A percentile compares a stretch with the other conserved stretches of the same genome.
These are phyloP conservation scores for Meiosimyza platycephala DNA, from an alignment of 2,888 invertebrate species.

Conservation along the genomic window DNA sequence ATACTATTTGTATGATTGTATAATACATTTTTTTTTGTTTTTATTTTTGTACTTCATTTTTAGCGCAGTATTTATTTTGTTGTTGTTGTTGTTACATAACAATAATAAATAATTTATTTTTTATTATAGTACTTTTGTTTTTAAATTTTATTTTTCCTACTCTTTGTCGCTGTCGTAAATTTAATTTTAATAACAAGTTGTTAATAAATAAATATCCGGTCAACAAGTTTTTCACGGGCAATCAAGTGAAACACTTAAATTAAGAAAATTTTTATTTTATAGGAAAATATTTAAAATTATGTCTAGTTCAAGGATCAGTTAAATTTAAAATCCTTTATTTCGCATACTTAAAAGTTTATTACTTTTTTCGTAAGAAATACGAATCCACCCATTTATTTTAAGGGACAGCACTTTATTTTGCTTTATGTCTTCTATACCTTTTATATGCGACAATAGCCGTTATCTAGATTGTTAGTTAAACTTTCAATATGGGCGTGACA, in stretches of 20 bases:
- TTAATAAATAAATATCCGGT: slow-evolving; percentile 12
- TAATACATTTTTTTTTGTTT: not conserved
- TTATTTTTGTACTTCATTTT: not conserved
- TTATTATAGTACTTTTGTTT: not conserved
- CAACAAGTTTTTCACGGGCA: slow-evolving; percentile 22
- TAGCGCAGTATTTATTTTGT: not conserved
- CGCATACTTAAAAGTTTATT: no score
- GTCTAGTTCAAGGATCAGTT: no score
- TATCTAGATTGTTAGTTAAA: no score
- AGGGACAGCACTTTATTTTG: no score
- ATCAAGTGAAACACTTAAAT: slow-evolving; percentile 26
- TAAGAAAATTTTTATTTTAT: no score
- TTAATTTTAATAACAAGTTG: not conserved
- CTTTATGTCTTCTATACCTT: no score
- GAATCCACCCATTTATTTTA: no score
- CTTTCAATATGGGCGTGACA: no score
- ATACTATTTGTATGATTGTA: not conserved
- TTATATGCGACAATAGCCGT: no score
- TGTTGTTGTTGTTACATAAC: not conserved
- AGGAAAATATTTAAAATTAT: no score
- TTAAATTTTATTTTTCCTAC: not conserved
- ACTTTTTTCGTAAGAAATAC: no score
- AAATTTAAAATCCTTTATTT: no score
- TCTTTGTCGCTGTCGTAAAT: not conserved
- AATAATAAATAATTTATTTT: not conserved